These are phyloP conservation scores for Caenorhabditis afra DNA, from an alignment of 2,888 invertebrate species.

Conservation along the genomic window DNA sequence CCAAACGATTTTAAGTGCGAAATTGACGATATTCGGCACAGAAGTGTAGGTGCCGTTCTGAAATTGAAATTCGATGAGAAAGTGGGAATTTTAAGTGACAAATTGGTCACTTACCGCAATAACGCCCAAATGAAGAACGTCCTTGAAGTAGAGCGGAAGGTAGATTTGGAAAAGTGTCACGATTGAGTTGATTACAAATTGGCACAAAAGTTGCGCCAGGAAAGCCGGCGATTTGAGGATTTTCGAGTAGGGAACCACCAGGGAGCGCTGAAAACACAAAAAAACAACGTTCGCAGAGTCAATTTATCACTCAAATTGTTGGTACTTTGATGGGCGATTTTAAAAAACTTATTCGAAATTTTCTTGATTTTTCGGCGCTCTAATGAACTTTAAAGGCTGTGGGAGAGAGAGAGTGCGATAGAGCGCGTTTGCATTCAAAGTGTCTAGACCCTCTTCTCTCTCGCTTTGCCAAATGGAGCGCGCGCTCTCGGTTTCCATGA, in stretches of 20 bases:
- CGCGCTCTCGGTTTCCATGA: slow-evolving; percentile 9
- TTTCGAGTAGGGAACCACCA: slow-evolving; percentile 58
- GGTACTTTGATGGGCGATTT: too few species aligned
- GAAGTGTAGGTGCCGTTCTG: slow-evolving; percentile 74
- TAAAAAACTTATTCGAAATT: too few species aligned
- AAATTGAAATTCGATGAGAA: slow-evolving; percentile 4
- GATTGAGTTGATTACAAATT: slow-evolving; percentile 68
- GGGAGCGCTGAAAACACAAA: slow-evolving; percentile 37
- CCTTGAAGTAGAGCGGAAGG: slow-evolving; percentile 75
- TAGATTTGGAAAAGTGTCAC: slow-evolving; percentile 71
- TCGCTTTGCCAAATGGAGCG: slow-evolving; percentile 1
- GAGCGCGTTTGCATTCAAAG: too few species aligned
- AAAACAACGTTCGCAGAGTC: too few species aligned
- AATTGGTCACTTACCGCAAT: slow-evolving; percentile 51
- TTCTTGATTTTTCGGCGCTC: too few species aligned
- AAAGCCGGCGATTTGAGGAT: slow-evolving; percentile 64
- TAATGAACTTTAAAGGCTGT: too few species aligned
- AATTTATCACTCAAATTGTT: too few species aligned
- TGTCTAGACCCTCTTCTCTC: too few species aligned
- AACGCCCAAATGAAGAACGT: slow-evolving; percentile 68
- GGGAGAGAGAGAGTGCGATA: too few species aligned
- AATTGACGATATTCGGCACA: slow-evolving; percentile 68
- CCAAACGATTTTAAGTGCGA: slow-evolving; percentile 68
- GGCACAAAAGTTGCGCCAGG: slow-evolving; percentile 63
- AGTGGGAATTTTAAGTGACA: not conserved